These are phyloP conservation scores for Taxidea taxus DNA, from an alignment of 2,113 vertebrate genomes.

Conservation along the genomic window DNA sequence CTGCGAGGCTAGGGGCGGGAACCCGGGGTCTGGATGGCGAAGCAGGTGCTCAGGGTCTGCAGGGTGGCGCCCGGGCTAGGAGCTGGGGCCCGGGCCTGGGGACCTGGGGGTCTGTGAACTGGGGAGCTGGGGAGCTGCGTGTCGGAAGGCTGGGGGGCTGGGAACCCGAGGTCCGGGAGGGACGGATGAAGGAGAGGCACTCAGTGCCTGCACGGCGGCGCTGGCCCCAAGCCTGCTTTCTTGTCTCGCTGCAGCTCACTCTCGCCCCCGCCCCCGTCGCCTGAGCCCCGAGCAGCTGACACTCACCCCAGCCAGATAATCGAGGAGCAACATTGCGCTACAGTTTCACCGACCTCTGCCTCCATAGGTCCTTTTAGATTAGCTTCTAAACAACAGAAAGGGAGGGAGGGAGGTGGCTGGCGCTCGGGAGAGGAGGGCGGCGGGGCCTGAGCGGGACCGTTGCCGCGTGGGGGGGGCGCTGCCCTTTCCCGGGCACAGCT, in stretches of 20 bases:
- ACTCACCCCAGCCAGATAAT: constrained; percentile 97
- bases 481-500: constrained; percentile 93
- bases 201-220: constrained; percentile 75
- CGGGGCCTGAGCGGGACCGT: constrained; percentile 83
- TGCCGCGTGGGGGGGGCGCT: constrained; percentile 83
- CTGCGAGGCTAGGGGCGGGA: background rate
- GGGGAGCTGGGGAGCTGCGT: background rate
- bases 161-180: background rate
- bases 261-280: constrained; percentile 82
- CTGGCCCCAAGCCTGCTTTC: constrained; percentile 56
- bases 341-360: constrained; percentile 97
- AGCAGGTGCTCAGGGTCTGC: constrained; percentile 76
- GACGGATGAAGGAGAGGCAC: constrained; percentile 51
- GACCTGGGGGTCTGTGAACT: too few relatives aligned
- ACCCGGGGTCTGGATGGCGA: background rate
- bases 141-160: background rate
- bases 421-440: constrained; percentile 83
- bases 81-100: too few relatives aligned
- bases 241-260: constrained; percentile 72
- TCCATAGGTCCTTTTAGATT: constrained; percentile 94
- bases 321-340: constrained; percentile 97
- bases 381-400: constrained; percentile 83
- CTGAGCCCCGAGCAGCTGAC: constrained; percentile 94
- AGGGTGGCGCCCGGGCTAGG: constrained; percentile 49
- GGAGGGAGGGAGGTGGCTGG: constrained; percentile 82